These are phyloP conservation scores for Quiscalus mexicanus DNA, from an alignment of 2,113 vertebrate genomes.

Conservation along the genomic window DNA sequence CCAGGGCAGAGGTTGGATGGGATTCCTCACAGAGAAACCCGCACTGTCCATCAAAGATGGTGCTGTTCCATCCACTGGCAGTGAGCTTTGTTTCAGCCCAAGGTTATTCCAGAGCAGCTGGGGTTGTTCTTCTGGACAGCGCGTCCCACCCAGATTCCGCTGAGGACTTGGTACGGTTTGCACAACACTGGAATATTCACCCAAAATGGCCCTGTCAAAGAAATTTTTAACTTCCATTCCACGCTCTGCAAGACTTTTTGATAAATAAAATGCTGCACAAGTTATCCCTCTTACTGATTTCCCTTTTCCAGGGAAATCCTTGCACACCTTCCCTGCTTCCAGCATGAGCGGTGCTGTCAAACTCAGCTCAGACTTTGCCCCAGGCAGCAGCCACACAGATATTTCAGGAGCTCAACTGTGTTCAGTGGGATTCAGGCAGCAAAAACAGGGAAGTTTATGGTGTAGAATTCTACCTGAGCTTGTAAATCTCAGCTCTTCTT, in stretches of 20 bases:
- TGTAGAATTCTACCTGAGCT: not conserved
- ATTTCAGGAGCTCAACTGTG: not conserved
- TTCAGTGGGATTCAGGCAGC: not conserved
- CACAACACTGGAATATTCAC: not conserved
- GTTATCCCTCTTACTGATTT: not conserved
- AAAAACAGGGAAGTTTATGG: not conserved
- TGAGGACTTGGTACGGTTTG: not conserved
- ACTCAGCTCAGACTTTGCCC: not conserved
- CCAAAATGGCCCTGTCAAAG: not conserved
- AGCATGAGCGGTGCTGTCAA: accelerated
- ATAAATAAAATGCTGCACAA: not conserved
- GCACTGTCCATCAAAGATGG: not conserved
- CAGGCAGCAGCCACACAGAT: not conserved
- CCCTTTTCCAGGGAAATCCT: not conserved
- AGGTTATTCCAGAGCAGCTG: not conserved
- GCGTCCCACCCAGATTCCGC: not conserved
- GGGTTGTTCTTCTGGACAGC: not conserved
- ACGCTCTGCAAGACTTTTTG: not conserved
- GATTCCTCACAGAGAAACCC: not conserved
- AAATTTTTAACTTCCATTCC: not conserved
- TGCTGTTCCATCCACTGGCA: not conserved
- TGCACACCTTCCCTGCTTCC: not conserved
- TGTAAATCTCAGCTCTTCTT: not conserved
- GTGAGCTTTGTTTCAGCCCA: not conserved
- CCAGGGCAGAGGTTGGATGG: constrained; percentile 15